Conservation (phyloP, 2,797 vertebrate genomes). For the Melanotaenia parkinsoni region DNA sequence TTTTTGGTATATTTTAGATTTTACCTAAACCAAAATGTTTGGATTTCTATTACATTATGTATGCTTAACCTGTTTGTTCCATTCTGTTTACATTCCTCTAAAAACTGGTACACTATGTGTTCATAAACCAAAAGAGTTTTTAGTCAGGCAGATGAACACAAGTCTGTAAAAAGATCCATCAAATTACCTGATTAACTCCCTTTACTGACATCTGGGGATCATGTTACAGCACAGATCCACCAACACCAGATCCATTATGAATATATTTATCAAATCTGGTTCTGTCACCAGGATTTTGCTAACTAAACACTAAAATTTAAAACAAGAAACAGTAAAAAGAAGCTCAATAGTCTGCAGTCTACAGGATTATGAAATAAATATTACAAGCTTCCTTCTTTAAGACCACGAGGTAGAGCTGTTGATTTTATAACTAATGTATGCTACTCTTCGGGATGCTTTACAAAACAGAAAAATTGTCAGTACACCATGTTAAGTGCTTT, state of each 20-base stretch:
- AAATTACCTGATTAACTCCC: constrained; percentile 26
- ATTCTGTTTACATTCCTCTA: neutral
- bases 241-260: constrained; percentile 23
- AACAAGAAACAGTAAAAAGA: constrained; percentile 1
- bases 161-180: neutral
- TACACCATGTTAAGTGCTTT: neutral
- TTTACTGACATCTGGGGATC: constrained; percentile 8
- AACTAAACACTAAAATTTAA: constrained; percentile 4
- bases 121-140: neutral
- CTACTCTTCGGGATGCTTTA: neutral
- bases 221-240: constrained; percentile 13
- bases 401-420: neutral
- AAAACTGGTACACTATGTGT: neutral
- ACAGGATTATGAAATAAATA: constrained; percentile 1
- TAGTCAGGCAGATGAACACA: neutral
- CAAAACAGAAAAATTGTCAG: constrained; percentile 1
- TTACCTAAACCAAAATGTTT: neutral
- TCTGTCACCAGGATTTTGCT: neutral
- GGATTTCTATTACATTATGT: neutral
- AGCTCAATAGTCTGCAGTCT: constrained; percentile 6
- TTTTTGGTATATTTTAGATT: neutral
- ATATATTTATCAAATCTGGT: constrained; percentile 12
- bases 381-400: constrained; percentile 4
- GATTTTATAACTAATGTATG: neutral
- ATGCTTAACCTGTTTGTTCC: neutral